A percentile compares a stretch with the other conserved stretches of the same genome.
Conservation (phyloP, 2,888 invertebrate species). For the Prostheceraeus crozeri region DNA sequence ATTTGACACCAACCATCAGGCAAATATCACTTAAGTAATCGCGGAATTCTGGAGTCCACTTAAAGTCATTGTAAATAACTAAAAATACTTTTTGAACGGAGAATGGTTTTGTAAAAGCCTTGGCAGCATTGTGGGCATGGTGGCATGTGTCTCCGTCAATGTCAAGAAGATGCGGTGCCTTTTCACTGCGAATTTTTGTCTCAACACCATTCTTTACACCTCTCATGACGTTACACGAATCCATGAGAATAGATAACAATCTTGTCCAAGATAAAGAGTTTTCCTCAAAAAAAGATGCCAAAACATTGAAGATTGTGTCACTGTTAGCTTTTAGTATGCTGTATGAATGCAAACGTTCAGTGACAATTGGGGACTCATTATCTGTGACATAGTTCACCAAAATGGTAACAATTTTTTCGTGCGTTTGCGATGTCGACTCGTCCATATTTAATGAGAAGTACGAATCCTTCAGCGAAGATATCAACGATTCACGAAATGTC, state of each 20-base stretch:
- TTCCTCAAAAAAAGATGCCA: conserved; percentile 12
- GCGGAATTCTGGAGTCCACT: conserved; percentile 10
- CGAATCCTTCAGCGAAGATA: conserved; percentile 6
- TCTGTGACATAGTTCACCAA: conserved; percentile 4
- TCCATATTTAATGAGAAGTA: conserved; percentile 31
- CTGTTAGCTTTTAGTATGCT: too few relatives aligned
- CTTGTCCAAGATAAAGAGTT: background rate
- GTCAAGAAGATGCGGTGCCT: conserved; percentile 4
- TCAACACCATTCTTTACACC: conserved; percentile 15
- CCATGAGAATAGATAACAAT: conserved; percentile 1
- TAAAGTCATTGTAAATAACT: background rate
- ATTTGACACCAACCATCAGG: background rate
- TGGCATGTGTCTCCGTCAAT: conserved; percentile 27
- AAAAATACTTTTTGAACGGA: background rate
- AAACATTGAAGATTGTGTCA: background rate
- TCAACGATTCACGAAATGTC: background rate
- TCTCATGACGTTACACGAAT: conserved; percentile 24
- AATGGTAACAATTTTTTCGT: conserved; percentile 1
- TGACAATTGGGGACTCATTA: background rate
- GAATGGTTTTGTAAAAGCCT: conserved; percentile 9
- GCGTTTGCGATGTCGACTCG: background rate
- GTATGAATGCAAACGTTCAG: background rate
- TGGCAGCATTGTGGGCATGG: conserved; percentile 12
- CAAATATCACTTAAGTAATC: background rate
- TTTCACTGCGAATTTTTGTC: background rate